These are phyloP conservation scores for Tipula vernalis DNA, from an alignment of 2,888 invertebrate species.

Conservation along the genomic window DNA sequence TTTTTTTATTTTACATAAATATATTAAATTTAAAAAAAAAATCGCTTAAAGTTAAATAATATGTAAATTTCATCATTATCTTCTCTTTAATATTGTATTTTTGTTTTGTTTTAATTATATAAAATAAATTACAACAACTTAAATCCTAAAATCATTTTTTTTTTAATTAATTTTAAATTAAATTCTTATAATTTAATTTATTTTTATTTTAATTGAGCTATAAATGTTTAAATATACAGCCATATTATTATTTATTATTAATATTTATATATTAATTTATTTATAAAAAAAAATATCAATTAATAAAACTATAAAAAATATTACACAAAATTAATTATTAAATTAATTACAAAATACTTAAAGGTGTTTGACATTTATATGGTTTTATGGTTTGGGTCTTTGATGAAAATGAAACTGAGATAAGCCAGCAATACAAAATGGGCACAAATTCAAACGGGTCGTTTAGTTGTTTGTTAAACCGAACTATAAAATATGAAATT, in stretches of 20 bases:
- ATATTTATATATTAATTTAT: background rate
- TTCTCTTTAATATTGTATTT: background rate
- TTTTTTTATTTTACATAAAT: background rate
- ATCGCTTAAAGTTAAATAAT: background rate
- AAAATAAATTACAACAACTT: constrained; percentile 4
- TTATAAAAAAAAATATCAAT: background rate
- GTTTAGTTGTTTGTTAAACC: too few species aligned
- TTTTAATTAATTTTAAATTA: background rate
- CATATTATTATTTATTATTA: background rate
- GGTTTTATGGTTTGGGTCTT: background rate
- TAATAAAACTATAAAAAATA: background rate
- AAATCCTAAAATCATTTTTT: background rate
- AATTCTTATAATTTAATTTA: background rate
- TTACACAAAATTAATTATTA: background rate
- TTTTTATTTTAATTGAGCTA: background rate
- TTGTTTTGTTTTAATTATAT: background rate
- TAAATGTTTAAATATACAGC: background rate
- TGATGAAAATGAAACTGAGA: background rate
- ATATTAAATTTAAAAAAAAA: background rate
- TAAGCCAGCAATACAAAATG: background rate
- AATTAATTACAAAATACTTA: background rate
- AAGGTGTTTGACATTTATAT: background rate
- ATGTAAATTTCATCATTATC: background rate
- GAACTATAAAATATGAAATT: too few species aligned
- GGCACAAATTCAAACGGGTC: too few species aligned